Base-by-base conservation (phyloP, 2,888 invertebrate species). In the Spisula solida region DNA sequence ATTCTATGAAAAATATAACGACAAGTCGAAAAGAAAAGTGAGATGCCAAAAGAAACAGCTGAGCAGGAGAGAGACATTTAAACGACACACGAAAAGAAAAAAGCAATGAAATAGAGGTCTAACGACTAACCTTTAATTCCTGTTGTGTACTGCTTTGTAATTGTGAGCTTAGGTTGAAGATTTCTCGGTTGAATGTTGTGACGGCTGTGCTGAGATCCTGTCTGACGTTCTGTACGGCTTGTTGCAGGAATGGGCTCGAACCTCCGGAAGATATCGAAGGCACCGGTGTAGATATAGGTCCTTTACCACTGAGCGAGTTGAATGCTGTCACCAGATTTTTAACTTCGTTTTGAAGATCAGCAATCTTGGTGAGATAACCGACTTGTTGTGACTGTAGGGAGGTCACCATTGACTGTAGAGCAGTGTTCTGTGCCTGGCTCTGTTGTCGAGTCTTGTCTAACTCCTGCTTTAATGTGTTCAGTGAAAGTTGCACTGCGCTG, bases 261-360 rank as follows among this genome's bases (percentile, higher is more conserved):
- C 25, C 51, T 1, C 85, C 82, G 41, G 81, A 34, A n/a, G 86
- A 55, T 0, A 82, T n/a, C 20, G 51, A 34, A 18, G 80, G 5
- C 0, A 87, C 66, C 0, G 86, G 60, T 31, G 92, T 87, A 0
- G 92, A 91, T 18, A 56, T n/a, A 10, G 83, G 85, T 34, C 48
- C 66, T 16, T 56, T 12, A 41, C 80, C 56, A 66, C 82, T 84
- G 16, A 90, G 81, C 16, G 88, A 60, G 85, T 92, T 92, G 79
- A 92, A 92, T 5, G 92, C 92, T 20, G 48, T 41, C n/a, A 92
- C 91, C 1, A 92, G 88, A 80, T 91, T 92, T 51, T 82, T 82
- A 16, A 92, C 92, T 56, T 91, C 90, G 70, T 91, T 91, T 86
- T 93, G 93, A 41, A 93, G 90, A 48, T 93, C 92, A 0, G 93